phyloP scores from a whole-genome alignment of 2,888 invertebrate genomes.

The Netelia melanura region DNA sequence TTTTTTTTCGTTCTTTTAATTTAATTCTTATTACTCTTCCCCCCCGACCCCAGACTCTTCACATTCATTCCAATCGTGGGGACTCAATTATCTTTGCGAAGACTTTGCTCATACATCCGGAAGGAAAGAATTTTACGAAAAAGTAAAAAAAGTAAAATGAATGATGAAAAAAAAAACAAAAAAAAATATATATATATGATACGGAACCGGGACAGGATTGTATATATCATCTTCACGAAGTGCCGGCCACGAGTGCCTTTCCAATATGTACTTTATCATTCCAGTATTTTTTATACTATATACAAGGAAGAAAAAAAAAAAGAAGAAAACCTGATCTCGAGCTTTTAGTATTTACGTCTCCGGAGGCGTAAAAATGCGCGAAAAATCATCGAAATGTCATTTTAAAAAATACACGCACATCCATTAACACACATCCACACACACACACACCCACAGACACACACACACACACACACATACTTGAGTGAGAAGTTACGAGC shows the following conservation, averaged over 20 bases:
- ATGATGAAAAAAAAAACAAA: not conserved
- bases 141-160: slow-evolving; percentile 18
- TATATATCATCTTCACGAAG: slow-evolving; percentile 51
- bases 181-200: not conserved
- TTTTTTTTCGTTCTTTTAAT: slow-evolving; percentile 30
- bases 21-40: slow-evolving; percentile 42
- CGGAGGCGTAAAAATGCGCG: slow-evolving; percentile 36
- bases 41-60: slow-evolving; percentile 6
- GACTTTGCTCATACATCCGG: slow-evolving; percentile 52
- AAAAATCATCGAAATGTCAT: not conserved
- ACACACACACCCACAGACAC: slow-evolving; percentile 30
- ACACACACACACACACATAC: not conserved
- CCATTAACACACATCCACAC: not conserved
- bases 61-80: slow-evolving; percentile 27
- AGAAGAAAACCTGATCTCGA: slow-evolving; percentile 62
- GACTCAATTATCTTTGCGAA: slow-evolving; percentile 44
- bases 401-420: not conserved
- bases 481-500: slow-evolving; percentile 25
- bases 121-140: not conserved
- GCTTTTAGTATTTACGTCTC: slow-evolving; percentile 61
- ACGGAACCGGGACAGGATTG: slow-evolving; percentile 35
- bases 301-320: slow-evolving; percentile 42
- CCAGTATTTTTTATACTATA: slow-evolving; percentile 71
- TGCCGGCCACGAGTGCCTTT: slow-evolving; percentile 62
- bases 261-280: slow-evolving; percentile 69